These are phyloP conservation scores for Julus scandinavius DNA, from an alignment of 2,888 invertebrate genomes.

Conservation along the genomic window DNA sequence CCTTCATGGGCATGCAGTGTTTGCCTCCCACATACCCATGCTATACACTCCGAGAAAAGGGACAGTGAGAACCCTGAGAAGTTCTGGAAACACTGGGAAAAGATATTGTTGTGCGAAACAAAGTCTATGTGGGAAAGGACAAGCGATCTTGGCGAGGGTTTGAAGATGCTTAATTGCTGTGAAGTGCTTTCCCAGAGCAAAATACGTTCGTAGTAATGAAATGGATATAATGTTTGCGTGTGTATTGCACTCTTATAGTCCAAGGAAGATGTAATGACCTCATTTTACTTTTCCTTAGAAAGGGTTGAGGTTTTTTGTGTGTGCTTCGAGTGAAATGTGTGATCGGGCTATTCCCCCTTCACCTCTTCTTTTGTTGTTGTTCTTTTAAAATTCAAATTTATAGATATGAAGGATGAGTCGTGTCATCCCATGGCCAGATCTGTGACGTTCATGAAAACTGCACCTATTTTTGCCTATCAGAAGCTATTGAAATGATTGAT, in stretches of 20 bases:
- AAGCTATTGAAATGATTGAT: not conserved
- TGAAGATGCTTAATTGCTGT: conserved; percentile 16
- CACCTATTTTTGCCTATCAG: not conserved
- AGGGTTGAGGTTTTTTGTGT: not conserved
- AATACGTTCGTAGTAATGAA: not conserved
- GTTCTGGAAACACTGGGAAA: conserved; percentile 48
- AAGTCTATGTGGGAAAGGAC: conserved; percentile 45
- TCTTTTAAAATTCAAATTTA: conserved; percentile 12
- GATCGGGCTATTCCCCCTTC: not conserved
- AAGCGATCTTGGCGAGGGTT: not conserved
- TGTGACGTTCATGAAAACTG: not conserved
- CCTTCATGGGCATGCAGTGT: not conserved
- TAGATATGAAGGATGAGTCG: not conserved
- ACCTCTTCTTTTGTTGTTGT: not conserved
- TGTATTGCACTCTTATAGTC: not conserved
- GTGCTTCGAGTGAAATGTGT: not conserved
- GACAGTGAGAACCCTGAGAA: conserved; percentile 51
- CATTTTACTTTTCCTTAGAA: not conserved
- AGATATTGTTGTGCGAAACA: conserved; percentile 48
- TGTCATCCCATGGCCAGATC: not conserved
- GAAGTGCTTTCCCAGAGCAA: not conserved
- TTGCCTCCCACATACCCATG: conserved; percentile 3
- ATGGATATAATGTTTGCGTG: not conserved
- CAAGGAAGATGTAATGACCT: not conserved
- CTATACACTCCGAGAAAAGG: not conserved